phyloP scores from a whole-genome alignment of 2,888 invertebrate species.

The Microchrysa polita region DNA sequence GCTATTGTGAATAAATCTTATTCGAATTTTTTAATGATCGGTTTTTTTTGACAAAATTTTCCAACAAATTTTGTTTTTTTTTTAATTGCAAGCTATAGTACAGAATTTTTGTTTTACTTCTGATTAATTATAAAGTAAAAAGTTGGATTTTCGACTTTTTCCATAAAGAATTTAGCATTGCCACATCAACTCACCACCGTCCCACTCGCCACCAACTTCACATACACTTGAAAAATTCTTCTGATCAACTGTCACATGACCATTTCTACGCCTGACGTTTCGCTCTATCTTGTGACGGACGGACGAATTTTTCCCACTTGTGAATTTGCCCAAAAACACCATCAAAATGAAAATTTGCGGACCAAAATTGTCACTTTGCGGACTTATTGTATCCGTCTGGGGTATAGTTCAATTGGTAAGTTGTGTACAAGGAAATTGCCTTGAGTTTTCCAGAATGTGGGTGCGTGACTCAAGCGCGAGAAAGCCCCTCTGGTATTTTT shows the following conservation, averaged over 20 bases:
- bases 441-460: not conserved
- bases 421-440: conserved; percentile 51
- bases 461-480: not conserved
- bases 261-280: conserved; percentile 48
- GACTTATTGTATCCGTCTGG: conserved; percentile 91
- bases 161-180: conserved; percentile 3
- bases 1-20: conserved; percentile 3
- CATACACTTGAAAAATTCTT: conserved; percentile 7
- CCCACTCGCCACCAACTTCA: conserved; percentile 3
- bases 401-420: conserved; percentile 94
- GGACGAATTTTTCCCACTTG: conserved; percentile 27
- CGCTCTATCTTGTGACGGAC: conserved; percentile 44
- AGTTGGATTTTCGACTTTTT: no score
- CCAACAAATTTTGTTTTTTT: no score
- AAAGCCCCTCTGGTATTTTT: conserved; percentile 2
- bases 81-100: no score
- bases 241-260: conserved; percentile 63
- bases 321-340: conserved; percentile 26
- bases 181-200: not conserved
- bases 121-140: not conserved
- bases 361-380: conserved; percentile 91
- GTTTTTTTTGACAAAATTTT: no score
- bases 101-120: not conserved
- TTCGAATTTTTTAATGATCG: no score
- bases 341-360: conserved; percentile 83